A percentile compares a stretch with the other conserved stretches of the same genome.
Conservation (phyloP, 2,888 invertebrate species). For the Euplexia lucipara region DNA sequence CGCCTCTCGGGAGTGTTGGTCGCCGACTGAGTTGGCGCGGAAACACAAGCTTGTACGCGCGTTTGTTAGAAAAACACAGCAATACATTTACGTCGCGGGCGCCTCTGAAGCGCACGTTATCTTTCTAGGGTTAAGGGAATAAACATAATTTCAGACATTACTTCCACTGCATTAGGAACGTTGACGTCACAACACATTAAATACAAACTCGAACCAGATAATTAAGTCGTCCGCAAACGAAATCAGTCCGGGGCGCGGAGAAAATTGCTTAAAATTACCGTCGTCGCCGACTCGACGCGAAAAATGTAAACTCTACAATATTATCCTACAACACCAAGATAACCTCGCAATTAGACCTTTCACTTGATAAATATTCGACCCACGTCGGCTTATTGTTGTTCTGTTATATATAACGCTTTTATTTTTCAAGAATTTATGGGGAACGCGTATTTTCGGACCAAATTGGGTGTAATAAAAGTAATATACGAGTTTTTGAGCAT, state of each 20-base stretch:
- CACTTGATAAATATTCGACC: slow-evolving; percentile 67
- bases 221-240: slow-evolving; percentile 57
- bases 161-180: slow-evolving; percentile 29
- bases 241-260: slow-evolving; percentile 46
- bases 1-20: too few species aligned
- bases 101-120: too few species aligned
- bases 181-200: slow-evolving; percentile 54
- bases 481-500: slow-evolving; percentile 45
- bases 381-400: slow-evolving; percentile 67
- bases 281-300: slow-evolving; percentile 54
- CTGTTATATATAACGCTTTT: slow-evolving; percentile 64
- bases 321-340: slow-evolving; percentile 59
- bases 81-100: too few species aligned
- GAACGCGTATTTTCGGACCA: slow-evolving; percentile 48
- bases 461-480: slow-evolving; percentile 58
- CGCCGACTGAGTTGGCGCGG: too few species aligned
- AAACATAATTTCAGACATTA: slow-evolving; percentile 25
- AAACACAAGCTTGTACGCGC: too few species aligned
- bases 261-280: slow-evolving; percentile 64
- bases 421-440: slow-evolving; percentile 66
- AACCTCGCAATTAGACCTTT: slow-evolving; percentile 65
- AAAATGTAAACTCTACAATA: slow-evolving; percentile 58
- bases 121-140: too few species aligned
- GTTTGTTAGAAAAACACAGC: too few species aligned
- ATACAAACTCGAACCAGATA: slow-evolving; percentile 46